Percentiles rank a stretch among this genome's conserved stretches.
These are phyloP conservation scores for Gymnocheta viridis DNA, from an alignment of 2,888 invertebrate genomes.

Conservation along the genomic window DNA sequence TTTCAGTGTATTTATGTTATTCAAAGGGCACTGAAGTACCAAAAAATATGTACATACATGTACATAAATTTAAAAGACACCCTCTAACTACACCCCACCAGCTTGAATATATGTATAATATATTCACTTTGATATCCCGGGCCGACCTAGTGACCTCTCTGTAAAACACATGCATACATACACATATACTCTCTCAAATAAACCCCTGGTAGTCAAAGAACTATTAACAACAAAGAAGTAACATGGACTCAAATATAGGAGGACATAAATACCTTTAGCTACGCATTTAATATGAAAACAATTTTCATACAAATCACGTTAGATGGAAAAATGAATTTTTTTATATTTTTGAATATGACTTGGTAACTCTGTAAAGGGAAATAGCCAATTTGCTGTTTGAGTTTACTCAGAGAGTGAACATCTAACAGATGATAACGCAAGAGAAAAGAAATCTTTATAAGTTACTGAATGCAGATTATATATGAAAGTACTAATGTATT, in stretches of 20 bases:
- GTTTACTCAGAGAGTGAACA: conserved; percentile 1
- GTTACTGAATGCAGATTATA: conserved; percentile 49
- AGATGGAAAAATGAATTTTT: conserved; percentile 51
- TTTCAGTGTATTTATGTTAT: too few relatives aligned
- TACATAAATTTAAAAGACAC: background rate
- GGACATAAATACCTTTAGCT: conserved; percentile 26
- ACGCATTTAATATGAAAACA: conserved; percentile 7
- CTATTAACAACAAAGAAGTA: conserved; percentile 4
- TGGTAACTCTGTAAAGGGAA: conserved; percentile 55
- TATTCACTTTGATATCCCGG: conserved; percentile 75
- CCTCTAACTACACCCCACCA: conserved; percentile 10
- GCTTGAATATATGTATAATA: conserved; percentile 44
- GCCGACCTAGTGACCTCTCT: conserved; percentile 82
- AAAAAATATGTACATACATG: background rate
- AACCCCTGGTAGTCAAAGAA: conserved; percentile 6
- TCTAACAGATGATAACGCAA: background rate
- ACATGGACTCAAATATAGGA: background rate
- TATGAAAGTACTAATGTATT: conserved; percentile 39
- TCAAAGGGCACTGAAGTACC: background rate
- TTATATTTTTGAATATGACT: conserved; percentile 14
- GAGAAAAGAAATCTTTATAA: conserved; percentile 29
- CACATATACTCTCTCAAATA: conserved; percentile 8
- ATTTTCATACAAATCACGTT: conserved; percentile 7
- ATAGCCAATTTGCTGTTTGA: conserved; percentile 4
- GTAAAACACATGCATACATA: conserved; percentile 40